A percentile compares a stretch with the other conserved stretches of the same genome.
These are phyloP conservation scores for Stichodactyla mertensii DNA, from an alignment of 64 coral and sea anemone species.

Conservation along the genomic window DNA sequence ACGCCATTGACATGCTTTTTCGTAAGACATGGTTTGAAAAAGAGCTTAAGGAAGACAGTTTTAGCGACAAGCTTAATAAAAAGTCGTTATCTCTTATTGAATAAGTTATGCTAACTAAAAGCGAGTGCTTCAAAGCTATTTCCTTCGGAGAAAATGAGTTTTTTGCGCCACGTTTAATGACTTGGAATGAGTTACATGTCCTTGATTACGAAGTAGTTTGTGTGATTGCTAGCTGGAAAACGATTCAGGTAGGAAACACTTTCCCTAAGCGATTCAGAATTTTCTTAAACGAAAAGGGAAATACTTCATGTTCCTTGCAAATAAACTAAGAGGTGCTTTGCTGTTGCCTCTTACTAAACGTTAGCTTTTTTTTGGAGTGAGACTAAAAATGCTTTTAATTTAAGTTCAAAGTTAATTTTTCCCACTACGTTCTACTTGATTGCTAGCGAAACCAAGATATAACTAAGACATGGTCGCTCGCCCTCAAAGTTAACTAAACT, in stretches of 20 bases:
- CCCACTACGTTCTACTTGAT: neutral
- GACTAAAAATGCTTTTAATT: neutral
- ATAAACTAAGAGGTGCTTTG: neutral
- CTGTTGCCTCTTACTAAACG: neutral
- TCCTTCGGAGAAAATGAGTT: neutral
- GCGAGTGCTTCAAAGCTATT: neutral
- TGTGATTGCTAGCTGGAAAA: neutral
- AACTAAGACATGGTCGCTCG: neutral
- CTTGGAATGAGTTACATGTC: neutral
- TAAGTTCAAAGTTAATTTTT: neutral
- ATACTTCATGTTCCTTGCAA: neutral
- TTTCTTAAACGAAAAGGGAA: conserved; percentile 9
- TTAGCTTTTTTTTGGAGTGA: neutral
- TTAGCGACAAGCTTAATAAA: neutral
- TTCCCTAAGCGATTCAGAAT: neutral
- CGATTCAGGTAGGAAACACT: neutral
- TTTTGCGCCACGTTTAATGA: neutral
- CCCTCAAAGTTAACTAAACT: conserved; percentile 41
- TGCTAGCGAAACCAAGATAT: neutral
- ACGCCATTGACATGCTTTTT: neutral
- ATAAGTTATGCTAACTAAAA: neutral
- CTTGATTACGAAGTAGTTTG: too few relatives aligned
- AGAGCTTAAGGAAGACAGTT: neutral
- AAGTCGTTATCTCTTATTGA: neutral
- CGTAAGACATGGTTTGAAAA: neutral